A percentile compares a stretch with the other conserved stretches of the same genome.
Evolutionary conservation across 2,797 vertebrate species (phyloP).

Genomic region (Hylomyscus alleni): DNA sequence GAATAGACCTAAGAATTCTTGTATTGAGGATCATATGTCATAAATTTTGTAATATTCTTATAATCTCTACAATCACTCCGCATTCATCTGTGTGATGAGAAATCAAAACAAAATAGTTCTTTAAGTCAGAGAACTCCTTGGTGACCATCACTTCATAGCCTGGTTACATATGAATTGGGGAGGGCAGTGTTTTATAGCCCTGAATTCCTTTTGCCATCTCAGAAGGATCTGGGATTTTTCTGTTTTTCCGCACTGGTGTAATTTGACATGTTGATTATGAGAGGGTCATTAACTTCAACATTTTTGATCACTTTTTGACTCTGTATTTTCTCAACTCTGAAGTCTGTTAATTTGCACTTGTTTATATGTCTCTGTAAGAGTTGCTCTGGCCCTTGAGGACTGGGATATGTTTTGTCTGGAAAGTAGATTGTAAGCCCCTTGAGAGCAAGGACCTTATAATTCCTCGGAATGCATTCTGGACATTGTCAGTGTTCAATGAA

Average conservation of each 20-base stretch:
- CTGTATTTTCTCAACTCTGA: slow-evolving; percentile 81
- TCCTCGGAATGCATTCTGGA: slow-evolving; percentile 80
- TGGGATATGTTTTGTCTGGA: slow-evolving; percentile 79
- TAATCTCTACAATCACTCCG: slow-evolving; percentile 70
- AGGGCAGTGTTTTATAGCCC: slow-evolving; percentile 66
- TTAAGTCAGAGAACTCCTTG: slow-evolving; percentile 64
- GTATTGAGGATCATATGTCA: slow-evolving; percentile 66
- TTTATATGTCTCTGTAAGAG: slow-evolving; percentile 80
- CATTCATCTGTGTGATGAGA: slow-evolving; percentile 74
- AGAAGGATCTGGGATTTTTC: slow-evolving; percentile 79
- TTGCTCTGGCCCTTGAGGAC: slow-evolving; percentile 68
- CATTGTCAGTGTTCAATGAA: slow-evolving; percentile 76
- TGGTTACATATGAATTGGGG: slow-evolving; percentile 62
- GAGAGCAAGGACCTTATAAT: slow-evolving; percentile 78
- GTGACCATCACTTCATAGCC: slow-evolving; percentile 56
- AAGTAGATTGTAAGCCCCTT: slow-evolving; percentile 82
- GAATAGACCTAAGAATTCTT: slow-evolving; percentile 51
- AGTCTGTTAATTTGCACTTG: slow-evolving; percentile 80
- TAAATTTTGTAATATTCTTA: slow-evolving; percentile 77
- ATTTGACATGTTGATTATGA: slow-evolving; percentile 83
- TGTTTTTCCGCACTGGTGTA: slow-evolving; percentile 69
- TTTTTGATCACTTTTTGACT: slow-evolving; percentile 81
- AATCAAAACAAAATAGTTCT: slow-evolving; percentile 74
- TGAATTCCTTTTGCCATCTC: slow-evolving; percentile 76
- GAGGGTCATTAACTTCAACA: slow-evolving; percentile 77